Evolutionary conservation across 2,797 vertebrate genomes (phyloP).

Genomic region (Glyptemys insculpta): DNA sequence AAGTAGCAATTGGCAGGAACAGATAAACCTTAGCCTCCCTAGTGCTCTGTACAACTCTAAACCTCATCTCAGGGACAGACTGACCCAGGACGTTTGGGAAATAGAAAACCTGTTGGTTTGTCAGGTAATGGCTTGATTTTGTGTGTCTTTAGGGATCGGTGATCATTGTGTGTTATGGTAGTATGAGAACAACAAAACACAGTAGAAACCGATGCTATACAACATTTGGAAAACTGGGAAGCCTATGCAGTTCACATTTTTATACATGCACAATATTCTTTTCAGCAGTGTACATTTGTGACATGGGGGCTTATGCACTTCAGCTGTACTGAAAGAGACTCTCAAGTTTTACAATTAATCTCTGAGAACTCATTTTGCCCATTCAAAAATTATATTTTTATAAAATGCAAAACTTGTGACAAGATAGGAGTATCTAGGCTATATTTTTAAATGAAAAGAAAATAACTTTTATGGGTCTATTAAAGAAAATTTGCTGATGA

Average conservation of each 20-base stretch:
- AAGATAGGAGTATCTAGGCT: conserved; percentile 18
- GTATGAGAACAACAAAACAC: neutral
- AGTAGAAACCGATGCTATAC: neutral
- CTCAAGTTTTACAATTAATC: conserved; percentile 14
- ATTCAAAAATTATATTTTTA: conserved; percentile 30
- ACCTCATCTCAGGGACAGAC: neutral
- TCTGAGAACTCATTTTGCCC: conserved; percentile 35
- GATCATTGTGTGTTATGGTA: conserved; percentile 14
- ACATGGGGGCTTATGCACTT: conserved; percentile 25
- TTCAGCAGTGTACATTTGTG: neutral
- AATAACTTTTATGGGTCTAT: neutral
- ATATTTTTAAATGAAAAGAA: neutral
- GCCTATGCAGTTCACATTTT: conserved; percentile 28
- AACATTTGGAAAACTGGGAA: conserved; percentile 3
- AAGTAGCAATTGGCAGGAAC: conserved; percentile 44
- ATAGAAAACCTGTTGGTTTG: neutral
- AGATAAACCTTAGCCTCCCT: conserved; percentile 20
- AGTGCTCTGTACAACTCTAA: neutral
- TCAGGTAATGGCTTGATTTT: neutral
- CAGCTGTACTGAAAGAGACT: neutral
- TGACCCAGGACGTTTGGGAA: neutral
- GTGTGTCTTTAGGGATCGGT: neutral
- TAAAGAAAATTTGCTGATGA: neutral
- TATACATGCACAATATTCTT: neutral
- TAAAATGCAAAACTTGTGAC: conserved; percentile 22